Evolutionary conservation across 2,888 invertebrate species (phyloP).

Genomic region (Seira musarum): DNA sequence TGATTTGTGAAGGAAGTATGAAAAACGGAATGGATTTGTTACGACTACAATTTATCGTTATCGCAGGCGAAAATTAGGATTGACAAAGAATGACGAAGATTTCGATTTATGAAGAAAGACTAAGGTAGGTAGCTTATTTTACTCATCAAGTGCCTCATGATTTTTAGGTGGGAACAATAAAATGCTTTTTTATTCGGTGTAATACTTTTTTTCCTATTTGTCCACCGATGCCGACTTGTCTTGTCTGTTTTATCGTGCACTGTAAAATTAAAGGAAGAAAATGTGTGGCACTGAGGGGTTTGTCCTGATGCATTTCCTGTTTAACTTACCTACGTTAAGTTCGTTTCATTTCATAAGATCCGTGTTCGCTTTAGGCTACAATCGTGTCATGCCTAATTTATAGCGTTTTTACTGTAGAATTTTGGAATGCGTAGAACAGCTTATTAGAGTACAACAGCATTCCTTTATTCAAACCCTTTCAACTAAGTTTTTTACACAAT

Average conservation of each 20-base stretch:
- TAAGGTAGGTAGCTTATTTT: neutral
- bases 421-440: neutral
- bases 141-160: neutral
- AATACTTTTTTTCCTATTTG: neutral
- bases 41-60: neutral
- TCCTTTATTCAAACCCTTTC: neutral
- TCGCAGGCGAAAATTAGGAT: neutral
- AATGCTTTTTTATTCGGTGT: neutral
- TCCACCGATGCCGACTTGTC: too few relatives aligned
- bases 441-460: neutral
- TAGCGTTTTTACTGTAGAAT: neutral
- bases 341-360: neutral
- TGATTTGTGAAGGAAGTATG: neutral
- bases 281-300: neutral
- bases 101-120: neutral
- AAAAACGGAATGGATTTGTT: neutral
- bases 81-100: neutral
- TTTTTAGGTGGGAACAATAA: neutral
- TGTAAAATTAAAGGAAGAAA: neutral
- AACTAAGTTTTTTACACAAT: neutral
- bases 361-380: neutral
- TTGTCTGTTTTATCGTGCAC: too few relatives aligned
- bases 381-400: neutral
- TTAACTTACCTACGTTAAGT: too few relatives aligned
- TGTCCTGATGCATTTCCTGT: neutral